A percentile compares a stretch with the other conserved stretches of the same genome.
These are phyloP conservation scores for Coptotermes formosanus DNA, from an alignment of 1,140 invertebrate species.

Conservation along the genomic window DNA sequence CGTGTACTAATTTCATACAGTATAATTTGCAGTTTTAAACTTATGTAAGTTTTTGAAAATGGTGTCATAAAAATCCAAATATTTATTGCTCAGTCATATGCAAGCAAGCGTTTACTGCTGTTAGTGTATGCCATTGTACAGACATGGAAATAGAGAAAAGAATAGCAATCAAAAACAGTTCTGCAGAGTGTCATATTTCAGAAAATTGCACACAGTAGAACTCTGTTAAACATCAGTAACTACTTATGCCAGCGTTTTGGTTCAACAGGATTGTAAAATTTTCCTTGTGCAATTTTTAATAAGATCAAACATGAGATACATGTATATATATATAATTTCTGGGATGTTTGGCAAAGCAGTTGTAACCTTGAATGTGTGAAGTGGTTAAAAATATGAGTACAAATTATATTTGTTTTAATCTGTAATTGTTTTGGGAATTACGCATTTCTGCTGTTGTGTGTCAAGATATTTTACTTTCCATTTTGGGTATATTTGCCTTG, in stretches of 20 bases:
- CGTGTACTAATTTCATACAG: neutral
- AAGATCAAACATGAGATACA: neutral
- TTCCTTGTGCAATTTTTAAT: neutral
- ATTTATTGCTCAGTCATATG: conserved; percentile 10
- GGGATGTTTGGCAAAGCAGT: neutral
- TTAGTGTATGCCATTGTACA: neutral
- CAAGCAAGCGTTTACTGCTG: neutral
- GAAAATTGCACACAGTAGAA: neutral
- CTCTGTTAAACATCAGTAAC: neutral
- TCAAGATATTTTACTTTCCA: neutral
- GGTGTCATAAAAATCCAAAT: neutral
- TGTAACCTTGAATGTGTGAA: neutral
- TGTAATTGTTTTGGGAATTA: neutral
- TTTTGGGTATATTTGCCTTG: too few relatives aligned
- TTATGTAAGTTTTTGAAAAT: neutral
- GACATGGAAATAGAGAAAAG: neutral
- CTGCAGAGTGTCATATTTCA: neutral
- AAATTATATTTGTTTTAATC: too few relatives aligned
- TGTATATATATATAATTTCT: neutral
- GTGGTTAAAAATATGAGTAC: neutral
- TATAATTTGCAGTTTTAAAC: conserved; percentile 3
- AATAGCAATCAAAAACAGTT: neutral
- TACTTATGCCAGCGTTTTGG: neutral
- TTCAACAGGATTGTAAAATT: neutral
- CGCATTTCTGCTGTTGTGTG: neutral